Evolutionary conservation across 2,888 invertebrate species (phyloP).

Genomic region (Rotaria magnacalcarata): DNA sequence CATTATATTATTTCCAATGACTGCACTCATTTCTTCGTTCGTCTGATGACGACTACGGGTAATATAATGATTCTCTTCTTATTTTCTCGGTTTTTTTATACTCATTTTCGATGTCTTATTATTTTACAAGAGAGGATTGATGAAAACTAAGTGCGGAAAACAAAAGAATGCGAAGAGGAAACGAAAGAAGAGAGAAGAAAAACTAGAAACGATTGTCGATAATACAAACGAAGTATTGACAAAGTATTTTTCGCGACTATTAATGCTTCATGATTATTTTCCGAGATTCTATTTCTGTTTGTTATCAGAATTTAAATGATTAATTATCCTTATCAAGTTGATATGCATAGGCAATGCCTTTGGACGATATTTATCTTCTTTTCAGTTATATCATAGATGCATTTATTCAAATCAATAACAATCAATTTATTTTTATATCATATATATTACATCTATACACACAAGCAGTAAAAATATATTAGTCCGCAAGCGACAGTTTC

Average conservation of each 20-base stretch:
- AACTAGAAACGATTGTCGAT: not conserved
- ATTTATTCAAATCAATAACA: not conserved
- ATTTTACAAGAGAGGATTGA: not conserved
- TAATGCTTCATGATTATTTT: not conserved
- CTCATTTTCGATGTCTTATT: slow-evolving; percentile 17
- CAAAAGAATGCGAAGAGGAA: not conserved
- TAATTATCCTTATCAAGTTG: not conserved
- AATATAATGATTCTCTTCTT: not conserved
- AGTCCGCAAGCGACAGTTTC: not conserved
- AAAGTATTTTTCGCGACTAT: not conserved
- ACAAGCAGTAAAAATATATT: not conserved
- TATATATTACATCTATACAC: not conserved
- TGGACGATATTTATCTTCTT: not conserved
- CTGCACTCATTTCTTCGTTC: not conserved
- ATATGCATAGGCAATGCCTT: not conserved
- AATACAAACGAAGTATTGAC: not conserved
- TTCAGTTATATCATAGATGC: not conserved
- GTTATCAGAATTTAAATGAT: not conserved
- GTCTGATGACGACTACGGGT: not conserved
- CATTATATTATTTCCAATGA: slow-evolving; percentile 24
- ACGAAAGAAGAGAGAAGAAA: not conserved
- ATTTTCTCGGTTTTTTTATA: not conserved
- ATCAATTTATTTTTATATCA: not conserved
- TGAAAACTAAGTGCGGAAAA: not conserved
- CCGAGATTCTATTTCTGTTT: not conserved